Base-by-base conservation (phyloP, 2,888 invertebrate species). In the Cheilosia pagana region DNA sequence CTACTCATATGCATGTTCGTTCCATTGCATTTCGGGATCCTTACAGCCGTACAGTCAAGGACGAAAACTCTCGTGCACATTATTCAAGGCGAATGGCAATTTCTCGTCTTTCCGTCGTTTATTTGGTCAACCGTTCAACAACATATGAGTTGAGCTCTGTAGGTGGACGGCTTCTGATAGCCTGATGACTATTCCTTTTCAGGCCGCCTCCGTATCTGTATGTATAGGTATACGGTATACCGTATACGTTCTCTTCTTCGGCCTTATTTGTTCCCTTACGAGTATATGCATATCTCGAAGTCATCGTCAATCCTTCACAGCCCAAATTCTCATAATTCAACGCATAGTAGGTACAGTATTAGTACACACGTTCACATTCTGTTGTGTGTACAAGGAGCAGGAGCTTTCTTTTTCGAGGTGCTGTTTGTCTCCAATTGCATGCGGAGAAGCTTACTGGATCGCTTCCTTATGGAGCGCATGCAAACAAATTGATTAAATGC, bases 241-340 rank as follows among this genome's bases (percentile, higher is more conserved):
- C 39, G 25, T 19, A n/a, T 71, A 25, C 35, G 21, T 16, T 45
- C 50, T 41, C 65, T 76, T 59, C 53, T 68, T 45, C 35, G 43
- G 39, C 39, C 57, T 63, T 57, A 35, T 67, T 39, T 63, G 45
- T 63, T 60, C 31, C 71, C 65, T 63, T 53, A 28, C 53, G n/a
- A 53, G 25, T 53, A 8, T 31, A 35, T 41, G 62, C 78, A 83
- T 78, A 78, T 83, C 82, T 83, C 72, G 55, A 83, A 86, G 70
- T 82, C 71, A 87, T 88, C 88, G 87, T 89, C 90, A 89, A 90
- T 90, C 89, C 90, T 90, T 90, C 89, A 89, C 89, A 89, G 87
- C 87, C 89, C 86, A 88, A 89, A 89, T 89, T 89, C 89, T 88
- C 89, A 90, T 90, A 89, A 89, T 88, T 90, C 90, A 90, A 90